These are phyloP conservation scores for Sigmodon hispidus DNA, from an alignment of 2,113 vertebrate genomes.

Conservation along the genomic window DNA sequence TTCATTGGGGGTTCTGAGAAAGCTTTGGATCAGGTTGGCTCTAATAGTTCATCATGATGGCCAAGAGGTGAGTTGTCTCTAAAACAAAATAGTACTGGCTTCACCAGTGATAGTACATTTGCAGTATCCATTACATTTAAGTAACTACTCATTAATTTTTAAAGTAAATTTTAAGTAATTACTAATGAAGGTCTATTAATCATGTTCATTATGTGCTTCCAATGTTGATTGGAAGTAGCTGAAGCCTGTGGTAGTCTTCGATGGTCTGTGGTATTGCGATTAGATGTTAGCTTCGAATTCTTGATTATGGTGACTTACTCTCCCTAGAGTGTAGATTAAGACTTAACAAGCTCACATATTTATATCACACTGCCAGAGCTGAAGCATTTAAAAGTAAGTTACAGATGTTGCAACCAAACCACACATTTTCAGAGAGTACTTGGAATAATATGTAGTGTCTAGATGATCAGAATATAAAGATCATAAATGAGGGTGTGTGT, in stretches of 20 bases:
- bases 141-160: slow-evolving; percentile 34
- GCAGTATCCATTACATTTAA: background rate
- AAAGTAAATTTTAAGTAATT: background rate
- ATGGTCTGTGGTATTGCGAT: slow-evolving; percentile 47
- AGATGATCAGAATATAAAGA: background rate
- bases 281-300: slow-evolving; percentile 57
- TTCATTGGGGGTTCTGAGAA: background rate
- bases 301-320: slow-evolving; percentile 34
- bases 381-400: slow-evolving; percentile 25
- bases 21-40: background rate
- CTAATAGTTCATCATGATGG: background rate
- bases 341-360: background rate
- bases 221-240: slow-evolving; percentile 39
- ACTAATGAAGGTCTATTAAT: slow-evolving; percentile 45
- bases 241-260: background rate
- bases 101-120: background rate
- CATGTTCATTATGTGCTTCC: slow-evolving; percentile 2
- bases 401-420: background rate
- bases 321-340: background rate
- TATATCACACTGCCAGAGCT: background rate
- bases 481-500: background rate
- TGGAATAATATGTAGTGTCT: background rate
- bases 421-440: background rate
- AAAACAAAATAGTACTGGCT: background rate
- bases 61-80: background rate